These are phyloP conservation scores for Pseudococcus viburni DNA, from an alignment of 2,888 invertebrate genomes.

Conservation along the genomic window DNA sequence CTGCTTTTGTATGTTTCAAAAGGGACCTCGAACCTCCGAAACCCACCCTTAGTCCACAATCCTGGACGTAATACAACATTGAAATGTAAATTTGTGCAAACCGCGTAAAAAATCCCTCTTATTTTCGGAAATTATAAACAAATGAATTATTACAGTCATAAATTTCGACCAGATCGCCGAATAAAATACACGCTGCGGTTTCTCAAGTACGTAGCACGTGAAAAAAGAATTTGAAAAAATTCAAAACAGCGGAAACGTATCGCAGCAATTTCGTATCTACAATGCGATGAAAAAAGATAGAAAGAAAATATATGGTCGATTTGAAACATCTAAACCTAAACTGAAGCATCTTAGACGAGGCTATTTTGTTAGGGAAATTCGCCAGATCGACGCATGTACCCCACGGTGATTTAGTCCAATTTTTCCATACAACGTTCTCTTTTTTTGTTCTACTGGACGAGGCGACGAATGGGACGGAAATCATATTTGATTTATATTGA, in stretches of 20 bases:
- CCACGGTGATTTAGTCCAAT: constrained; percentile 42
- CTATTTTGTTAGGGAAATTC: constrained; percentile 54
- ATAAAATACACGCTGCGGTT: neutral
- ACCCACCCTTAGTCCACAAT: too few relatives aligned
- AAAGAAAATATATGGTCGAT: neutral
- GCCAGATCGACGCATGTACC: neutral
- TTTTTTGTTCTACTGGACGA: neutral
- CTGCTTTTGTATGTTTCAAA: too few relatives aligned
- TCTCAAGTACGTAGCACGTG: neutral
- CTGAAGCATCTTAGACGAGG: neutral
- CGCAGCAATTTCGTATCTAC: neutral
- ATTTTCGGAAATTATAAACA: constrained; percentile 9
- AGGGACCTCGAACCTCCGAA: too few relatives aligned
- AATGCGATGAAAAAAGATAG: neutral
- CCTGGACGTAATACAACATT: neutral
- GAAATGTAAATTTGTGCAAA: constrained; percentile 25
- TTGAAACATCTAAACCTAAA: neutral
- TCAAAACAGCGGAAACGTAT: neutral
- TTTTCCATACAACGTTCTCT: neutral
- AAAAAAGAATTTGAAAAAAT: constrained; percentile 29
- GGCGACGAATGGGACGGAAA: neutral
- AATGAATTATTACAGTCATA: constrained; percentile 13
- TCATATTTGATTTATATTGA: constrained; percentile 64
- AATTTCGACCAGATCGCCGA: neutral
- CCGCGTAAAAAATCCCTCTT: neutral